phyloP scores from a whole-genome alignment of 2,113 vertebrate species.

The Pteropus alecto region DNA sequence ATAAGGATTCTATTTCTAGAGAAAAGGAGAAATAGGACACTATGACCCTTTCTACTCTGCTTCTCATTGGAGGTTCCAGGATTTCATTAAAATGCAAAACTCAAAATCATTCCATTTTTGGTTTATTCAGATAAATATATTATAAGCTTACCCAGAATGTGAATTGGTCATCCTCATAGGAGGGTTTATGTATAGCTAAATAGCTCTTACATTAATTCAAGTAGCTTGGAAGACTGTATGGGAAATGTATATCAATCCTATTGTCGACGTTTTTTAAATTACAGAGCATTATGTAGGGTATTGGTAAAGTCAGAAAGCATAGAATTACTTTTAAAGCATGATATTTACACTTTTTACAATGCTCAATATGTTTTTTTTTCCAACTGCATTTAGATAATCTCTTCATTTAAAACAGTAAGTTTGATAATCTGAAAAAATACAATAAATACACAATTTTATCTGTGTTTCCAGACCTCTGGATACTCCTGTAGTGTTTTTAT shows the following conservation, averaged over 20 bases:
- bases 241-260: not conserved
- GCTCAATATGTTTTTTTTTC: not conserved
- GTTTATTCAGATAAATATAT: not conserved
- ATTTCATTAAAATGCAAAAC: constrained; percentile 50
- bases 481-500: not conserved
- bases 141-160: constrained; percentile 14
- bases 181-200: not conserved
- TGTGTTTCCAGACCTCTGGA: not conserved
- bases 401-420: not conserved
- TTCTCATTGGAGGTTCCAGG: not conserved
- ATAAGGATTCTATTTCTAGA: constrained; percentile 50
- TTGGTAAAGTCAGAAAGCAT: not conserved
- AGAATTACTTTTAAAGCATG: not conserved
- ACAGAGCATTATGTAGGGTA: not conserved
- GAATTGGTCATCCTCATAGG: not conserved
- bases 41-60: constrained; percentile 15
- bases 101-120: not conserved
- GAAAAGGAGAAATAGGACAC: constrained; percentile 45
- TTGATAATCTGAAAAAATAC: not conserved
- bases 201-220: not conserved
- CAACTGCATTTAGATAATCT: not conserved
- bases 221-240: not conserved
- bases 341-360: not conserved
- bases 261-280: not conserved
- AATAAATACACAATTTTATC: not conserved